These are phyloP conservation scores for Drosophila parthenogenetica DNA, from an alignment of 2,888 invertebrate species.

Conservation along the genomic window DNA sequence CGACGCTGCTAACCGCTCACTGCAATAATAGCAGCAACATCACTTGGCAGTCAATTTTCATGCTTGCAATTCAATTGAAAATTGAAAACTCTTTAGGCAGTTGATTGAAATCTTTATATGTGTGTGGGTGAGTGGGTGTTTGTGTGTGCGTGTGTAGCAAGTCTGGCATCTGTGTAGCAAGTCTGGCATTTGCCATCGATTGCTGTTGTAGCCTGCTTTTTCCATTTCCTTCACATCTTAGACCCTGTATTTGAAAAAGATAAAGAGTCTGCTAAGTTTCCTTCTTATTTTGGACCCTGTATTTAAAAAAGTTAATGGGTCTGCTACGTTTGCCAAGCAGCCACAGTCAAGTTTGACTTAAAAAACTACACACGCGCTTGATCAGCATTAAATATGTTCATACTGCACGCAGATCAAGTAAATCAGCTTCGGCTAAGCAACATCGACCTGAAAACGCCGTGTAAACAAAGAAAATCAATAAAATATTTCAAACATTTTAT, in stretches of 20 bases:
- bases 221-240: conserved; percentile 25
- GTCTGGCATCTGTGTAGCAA: background rate
- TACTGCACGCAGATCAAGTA: too few relatives aligned
- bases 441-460: too few relatives aligned
- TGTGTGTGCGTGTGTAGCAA: background rate
- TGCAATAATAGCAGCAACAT: conserved; percentile 9
- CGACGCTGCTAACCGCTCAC: background rate
- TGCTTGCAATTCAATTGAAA: conserved; percentile 56
- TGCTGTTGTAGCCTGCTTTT: conserved; percentile 21
- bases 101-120: conserved; percentile 65
- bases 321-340: too few relatives aligned
- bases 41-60: conserved; percentile 65
- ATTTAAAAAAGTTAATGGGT: too few relatives aligned
- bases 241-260: background rate
- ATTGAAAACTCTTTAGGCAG: conserved; percentile 62
- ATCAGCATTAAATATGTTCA: too few relatives aligned
- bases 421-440: too few relatives aligned
- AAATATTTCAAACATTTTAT: too few relatives aligned
- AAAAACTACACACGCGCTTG: too few relatives aligned
- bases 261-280: background rate
- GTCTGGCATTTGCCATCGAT: conserved; percentile 15
- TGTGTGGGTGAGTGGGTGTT: conserved; percentile 3
- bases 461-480: too few relatives aligned
- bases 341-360: too few relatives aligned
- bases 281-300: too few relatives aligned